phyloP scores from a whole-genome alignment of 2,113 vertebrate species.

The Neodontobutis hainanensis region DNA sequence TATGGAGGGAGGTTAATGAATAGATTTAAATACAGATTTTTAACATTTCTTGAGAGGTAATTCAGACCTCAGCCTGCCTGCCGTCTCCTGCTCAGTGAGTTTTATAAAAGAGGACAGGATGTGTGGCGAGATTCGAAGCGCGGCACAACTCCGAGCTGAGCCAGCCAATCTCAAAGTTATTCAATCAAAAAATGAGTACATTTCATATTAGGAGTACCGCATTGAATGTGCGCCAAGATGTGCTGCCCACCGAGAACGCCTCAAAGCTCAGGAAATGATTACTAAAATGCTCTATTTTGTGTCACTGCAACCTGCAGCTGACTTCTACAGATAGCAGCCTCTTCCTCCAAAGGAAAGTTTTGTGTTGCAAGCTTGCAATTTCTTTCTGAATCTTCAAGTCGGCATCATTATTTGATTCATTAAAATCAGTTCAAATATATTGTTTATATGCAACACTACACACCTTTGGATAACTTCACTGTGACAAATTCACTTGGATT shows the following conservation, averaged over 20 bases:
- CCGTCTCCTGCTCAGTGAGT: constrained; percentile 26
- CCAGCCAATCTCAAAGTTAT: constrained; percentile 63
- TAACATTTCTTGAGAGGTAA: constrained; percentile 23
- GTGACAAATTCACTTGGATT: no score
- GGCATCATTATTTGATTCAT: constrained; percentile 10
- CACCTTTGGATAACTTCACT: no score
- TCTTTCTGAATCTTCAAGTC: constrained; percentile 1
- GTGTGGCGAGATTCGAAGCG: constrained; percentile 37
- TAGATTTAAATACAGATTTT: constrained; percentile 65
- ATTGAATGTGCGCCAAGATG: constrained; percentile 59
- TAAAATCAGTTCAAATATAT: constrained; percentile 5
- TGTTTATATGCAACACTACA: constrained; percentile 22
- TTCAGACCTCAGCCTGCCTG: constrained; percentile 37
- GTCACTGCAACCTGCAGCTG: constrained; percentile 45
- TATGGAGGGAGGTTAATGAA: constrained; percentile 53
- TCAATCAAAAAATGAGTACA: constrained; percentile 69
- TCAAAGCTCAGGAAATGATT: constrained; percentile 53
- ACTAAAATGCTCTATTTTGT: constrained; percentile 45
- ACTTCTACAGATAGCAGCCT: constrained; percentile 9
- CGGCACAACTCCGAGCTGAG: constrained; percentile 62
- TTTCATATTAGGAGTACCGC: constrained; percentile 54
- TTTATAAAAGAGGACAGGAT: constrained; percentile 63
- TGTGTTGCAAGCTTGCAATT: constrained; percentile 12
- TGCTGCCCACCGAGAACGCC: constrained; percentile 52
- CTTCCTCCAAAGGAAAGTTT: constrained; percentile 14